A percentile compares a stretch with the other conserved stretches of the same genome.
These are phyloP conservation scores for Synanthedon tipuliformis DNA, from an alignment of 2,888 invertebrate species.

Conservation along the genomic window DNA sequence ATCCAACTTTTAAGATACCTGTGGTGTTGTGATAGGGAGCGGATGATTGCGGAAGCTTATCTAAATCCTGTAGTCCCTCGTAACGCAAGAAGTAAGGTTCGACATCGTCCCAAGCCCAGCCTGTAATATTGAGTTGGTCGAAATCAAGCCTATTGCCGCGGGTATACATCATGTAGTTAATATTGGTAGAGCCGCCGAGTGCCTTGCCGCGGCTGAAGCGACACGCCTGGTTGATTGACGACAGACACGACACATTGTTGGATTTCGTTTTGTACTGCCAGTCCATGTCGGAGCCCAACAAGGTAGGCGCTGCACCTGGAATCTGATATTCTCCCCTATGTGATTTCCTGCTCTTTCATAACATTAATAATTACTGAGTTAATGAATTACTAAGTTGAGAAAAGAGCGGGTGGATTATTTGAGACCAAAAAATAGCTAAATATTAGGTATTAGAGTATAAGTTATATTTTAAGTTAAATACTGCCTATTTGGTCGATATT, in stretches of 20 bases:
- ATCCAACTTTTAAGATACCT: conserved; percentile 28
- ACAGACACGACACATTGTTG: conserved; percentile 40
- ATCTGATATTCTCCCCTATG: conserved; percentile 16
- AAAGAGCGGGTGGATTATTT: too few relatives aligned
- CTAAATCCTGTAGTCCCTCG: conserved; percentile 30
- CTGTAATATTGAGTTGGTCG: conserved; percentile 20
- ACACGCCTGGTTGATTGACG: conserved; percentile 22
- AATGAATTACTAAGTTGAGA: too few relatives aligned
- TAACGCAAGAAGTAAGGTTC: conserved; percentile 38
- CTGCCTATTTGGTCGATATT: too few relatives aligned
- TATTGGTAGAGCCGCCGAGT: conserved; percentile 46
- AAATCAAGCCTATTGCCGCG: conserved; percentile 38
- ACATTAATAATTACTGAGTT: too few relatives aligned
- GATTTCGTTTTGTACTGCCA: conserved; percentile 34
- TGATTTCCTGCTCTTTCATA: too few relatives aligned
- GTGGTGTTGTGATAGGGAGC: conserved; percentile 34
- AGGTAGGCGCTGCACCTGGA: conserved; percentile 19
- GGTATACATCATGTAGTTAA: conserved; percentile 46
- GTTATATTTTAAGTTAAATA: too few relatives aligned
- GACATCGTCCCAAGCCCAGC: conserved; percentile 39
- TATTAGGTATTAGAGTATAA: too few relatives aligned
- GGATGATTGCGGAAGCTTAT: conserved; percentile 28
- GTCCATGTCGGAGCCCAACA: conserved; percentile 27
- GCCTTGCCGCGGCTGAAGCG: conserved; percentile 36
- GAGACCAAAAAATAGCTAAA: too few relatives aligned